phyloP scores from a whole-genome alignment of 2,888 invertebrate species.

The Orthosia gothica region DNA sequence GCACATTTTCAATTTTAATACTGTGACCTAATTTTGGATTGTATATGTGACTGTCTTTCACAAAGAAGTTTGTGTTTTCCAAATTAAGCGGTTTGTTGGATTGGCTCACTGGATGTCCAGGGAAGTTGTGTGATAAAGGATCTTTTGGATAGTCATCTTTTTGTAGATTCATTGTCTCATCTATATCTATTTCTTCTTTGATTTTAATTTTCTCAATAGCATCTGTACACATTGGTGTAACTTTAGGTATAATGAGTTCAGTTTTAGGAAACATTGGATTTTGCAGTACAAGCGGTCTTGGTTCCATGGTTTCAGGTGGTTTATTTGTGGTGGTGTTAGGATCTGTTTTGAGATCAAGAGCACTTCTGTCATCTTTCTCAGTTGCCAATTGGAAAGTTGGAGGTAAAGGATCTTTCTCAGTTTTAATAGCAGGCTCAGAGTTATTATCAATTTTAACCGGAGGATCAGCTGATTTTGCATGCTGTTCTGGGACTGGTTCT shows the following conservation, averaged over 20 bases:
- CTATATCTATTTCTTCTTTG: constrained; percentile 89
- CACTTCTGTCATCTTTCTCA: constrained; percentile 86
- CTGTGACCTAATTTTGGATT: constrained; percentile 86
- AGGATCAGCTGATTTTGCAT: constrained; percentile 81
- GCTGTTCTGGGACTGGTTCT: constrained; percentile 80
- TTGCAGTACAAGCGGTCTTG: constrained; percentile 77
- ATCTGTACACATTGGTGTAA: constrained; percentile 90
- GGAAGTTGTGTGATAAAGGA: constrained; percentile 87
- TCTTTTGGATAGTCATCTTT: constrained; percentile 89
- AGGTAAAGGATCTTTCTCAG: constrained; percentile 84
- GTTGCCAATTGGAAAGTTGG: constrained; percentile 79
- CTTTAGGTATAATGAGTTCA: constrained; percentile 92
- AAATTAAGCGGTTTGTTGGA: constrained; percentile 86
- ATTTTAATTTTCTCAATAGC: constrained; percentile 89
- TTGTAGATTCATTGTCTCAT: constrained; percentile 85
- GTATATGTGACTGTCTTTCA: constrained; percentile 88
- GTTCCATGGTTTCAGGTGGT: constrained; percentile 79
- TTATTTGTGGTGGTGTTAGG: constrained; percentile 72
- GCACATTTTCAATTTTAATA: constrained; percentile 88
- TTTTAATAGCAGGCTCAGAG: constrained; percentile 81
- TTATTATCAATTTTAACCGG: constrained; percentile 81
- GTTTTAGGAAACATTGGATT: constrained; percentile 90
- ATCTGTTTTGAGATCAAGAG: constrained; percentile 87
- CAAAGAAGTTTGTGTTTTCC: constrained; percentile 88
- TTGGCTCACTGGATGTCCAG: constrained; percentile 83